These are phyloP conservation scores for Bothrops jararaca DNA, from an alignment of 2,113 vertebrate genomes.

Conservation along the genomic window DNA sequence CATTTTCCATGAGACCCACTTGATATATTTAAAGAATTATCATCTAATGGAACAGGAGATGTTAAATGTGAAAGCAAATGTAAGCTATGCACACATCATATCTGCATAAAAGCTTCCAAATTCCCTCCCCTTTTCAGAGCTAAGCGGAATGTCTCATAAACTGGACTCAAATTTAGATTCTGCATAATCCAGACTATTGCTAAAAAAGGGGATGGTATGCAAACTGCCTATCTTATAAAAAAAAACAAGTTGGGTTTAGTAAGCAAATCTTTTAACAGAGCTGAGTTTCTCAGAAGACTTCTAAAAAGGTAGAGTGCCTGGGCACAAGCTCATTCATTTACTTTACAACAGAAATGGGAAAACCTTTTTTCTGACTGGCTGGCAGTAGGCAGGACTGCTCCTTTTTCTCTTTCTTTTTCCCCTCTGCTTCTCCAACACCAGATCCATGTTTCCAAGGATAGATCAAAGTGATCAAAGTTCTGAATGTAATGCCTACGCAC, in stretches of 20 bases:
- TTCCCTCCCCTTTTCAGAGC: neutral
- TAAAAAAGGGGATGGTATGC: constrained; percentile 71
- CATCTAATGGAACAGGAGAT: neutral
- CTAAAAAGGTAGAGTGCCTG: neutral
- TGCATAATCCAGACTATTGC: constrained; percentile 37
- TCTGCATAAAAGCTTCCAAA: neutral
- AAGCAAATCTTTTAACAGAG: constrained; percentile 20
- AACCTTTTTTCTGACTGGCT: neutral
- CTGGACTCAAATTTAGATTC: constrained; percentile 28
- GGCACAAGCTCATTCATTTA: neutral
- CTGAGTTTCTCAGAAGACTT: neutral
- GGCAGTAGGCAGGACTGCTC: neutral
- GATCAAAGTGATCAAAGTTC: neutral
- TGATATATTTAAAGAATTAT: constrained; percentile 10
- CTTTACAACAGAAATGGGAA: neutral
- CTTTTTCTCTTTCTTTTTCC: neutral
- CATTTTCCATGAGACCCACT: neutral
- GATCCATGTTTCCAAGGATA: neutral
- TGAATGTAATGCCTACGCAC: neutral
- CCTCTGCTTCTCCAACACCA: neutral
- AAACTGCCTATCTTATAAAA: constrained; percentile 27
- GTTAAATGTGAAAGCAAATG: neutral
- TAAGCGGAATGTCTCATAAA: neutral
- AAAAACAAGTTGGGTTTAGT: constrained; percentile 3
- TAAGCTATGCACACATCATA: neutral